These are phyloP conservation scores for Tamandua tetradactyla DNA, from an alignment of 2,797 vertebrate species.

Conservation along the genomic window DNA sequence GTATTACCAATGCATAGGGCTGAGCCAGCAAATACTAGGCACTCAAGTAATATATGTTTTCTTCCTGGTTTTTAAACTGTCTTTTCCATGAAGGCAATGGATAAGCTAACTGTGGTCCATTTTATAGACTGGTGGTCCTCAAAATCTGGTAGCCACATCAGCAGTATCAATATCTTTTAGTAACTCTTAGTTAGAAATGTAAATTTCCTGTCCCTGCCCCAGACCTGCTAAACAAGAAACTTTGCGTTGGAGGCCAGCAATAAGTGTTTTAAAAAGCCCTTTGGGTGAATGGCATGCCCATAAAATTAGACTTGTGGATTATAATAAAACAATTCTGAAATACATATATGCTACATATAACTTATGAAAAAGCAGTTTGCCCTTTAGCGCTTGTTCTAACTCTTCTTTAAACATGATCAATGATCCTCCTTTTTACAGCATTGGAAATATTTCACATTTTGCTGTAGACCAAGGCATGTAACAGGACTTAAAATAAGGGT, in stretches of 20 bases:
- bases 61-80: not conserved
- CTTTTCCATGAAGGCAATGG: not conserved
- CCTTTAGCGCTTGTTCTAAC: not conserved
- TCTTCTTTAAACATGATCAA: not conserved
- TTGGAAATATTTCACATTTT: constrained; percentile 18
- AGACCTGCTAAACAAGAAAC: not conserved
- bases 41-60: not conserved
- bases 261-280: not conserved
- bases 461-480: not conserved
- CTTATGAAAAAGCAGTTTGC: not conserved
- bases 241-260: not conserved
- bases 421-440: not conserved
- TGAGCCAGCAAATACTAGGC: not conserved
- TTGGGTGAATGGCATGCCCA: not conserved
- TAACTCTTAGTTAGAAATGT: not conserved
- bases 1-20: not conserved
- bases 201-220: not conserved
- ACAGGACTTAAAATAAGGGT: not conserved
- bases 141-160: not conserved
- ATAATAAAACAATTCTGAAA: not conserved
- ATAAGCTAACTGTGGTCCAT: not conserved
- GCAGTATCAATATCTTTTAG: not conserved
- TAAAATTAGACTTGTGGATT: not conserved
- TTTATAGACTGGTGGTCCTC: not conserved
- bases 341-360: not conserved